A percentile compares a stretch with the other conserved stretches of the same genome.
Evolutionary conservation across 2,113 vertebrate species (phyloP).

Genomic region (Pelecanoides urinatrix): DNA sequence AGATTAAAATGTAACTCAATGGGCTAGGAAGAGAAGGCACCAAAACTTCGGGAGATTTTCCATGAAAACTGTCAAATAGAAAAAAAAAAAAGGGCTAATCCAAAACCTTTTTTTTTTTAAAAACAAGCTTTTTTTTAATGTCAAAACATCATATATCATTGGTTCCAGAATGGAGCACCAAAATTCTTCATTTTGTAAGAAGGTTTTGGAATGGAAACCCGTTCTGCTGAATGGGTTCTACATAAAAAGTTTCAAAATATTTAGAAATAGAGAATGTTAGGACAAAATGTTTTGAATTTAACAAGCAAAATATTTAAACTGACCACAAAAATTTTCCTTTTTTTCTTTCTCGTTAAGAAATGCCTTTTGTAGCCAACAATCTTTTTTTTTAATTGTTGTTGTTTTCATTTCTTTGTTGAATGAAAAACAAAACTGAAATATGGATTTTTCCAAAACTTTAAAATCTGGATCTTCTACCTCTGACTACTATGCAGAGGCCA

Average conservation of each 20-base stretch:
- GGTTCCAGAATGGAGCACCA: neutral
- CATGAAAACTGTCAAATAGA: neutral
- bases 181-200: neutral
- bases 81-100: neutral
- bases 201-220: neutral
- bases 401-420: neutral
- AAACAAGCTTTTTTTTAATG: neutral
- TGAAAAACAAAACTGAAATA: neutral
- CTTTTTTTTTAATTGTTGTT: neutral
- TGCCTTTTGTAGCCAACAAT: neutral
- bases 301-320: neutral
- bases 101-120: neutral
- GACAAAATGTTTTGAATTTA: neutral
- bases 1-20: conserved; percentile 24
- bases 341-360: neutral
- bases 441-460: neutral
- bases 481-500: neutral
- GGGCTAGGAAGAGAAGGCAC: neutral
- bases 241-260: neutral
- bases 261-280: neutral
- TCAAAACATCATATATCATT: neutral
- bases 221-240: neutral
- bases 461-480: neutral
- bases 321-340: neutral
- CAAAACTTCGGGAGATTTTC: conserved; percentile 1